Evolutionary conservation across 2,113 vertebrate genomes (phyloP).

Genomic region (Pollachius pollachius): DNA sequence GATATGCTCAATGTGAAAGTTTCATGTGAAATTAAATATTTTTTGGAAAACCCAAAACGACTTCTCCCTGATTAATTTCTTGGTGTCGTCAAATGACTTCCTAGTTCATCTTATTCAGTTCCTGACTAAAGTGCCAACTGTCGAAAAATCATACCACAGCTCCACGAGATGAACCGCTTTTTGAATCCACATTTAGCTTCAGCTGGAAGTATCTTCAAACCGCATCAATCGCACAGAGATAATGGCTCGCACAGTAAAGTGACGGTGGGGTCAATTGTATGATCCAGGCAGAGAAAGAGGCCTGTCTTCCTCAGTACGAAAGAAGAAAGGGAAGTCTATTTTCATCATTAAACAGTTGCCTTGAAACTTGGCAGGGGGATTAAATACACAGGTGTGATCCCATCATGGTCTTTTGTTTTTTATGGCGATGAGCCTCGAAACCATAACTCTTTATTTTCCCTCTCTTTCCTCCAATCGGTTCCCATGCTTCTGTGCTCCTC

Average conservation of each 20-base stretch:
- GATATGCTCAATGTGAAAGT: conserved; percentile 75
- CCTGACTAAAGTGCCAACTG: background rate
- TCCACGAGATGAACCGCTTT: too few species aligned
- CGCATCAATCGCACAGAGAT: too few species aligned
- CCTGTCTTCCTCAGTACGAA: conserved; percentile 4
- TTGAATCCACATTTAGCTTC: too few species aligned
- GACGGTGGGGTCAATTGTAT: too few species aligned
- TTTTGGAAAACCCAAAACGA: conserved; percentile 60
- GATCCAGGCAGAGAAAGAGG: background rate
- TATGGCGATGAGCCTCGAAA: too few species aligned
- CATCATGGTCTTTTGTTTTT: conserved; percentile 17
- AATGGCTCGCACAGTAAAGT: too few species aligned
- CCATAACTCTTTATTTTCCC: conserved; percentile 18
- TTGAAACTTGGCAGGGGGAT: conserved; percentile 35
- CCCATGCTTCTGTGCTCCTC: too few species aligned
- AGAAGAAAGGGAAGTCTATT: conserved; percentile 10
- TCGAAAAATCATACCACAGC: too few species aligned
- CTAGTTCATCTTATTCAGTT: background rate
- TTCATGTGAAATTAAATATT: conserved; percentile 73
- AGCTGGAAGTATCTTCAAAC: too few species aligned
- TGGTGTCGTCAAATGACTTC: background rate
- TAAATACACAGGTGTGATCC: conserved; percentile 34
- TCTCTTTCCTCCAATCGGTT: conserved; percentile 17
- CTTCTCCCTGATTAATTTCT: conserved; percentile 23
- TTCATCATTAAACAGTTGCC: conserved; percentile 23